Conservation (phyloP, 2,888 invertebrate genomes). For the Drosophila mulleri region DNA sequence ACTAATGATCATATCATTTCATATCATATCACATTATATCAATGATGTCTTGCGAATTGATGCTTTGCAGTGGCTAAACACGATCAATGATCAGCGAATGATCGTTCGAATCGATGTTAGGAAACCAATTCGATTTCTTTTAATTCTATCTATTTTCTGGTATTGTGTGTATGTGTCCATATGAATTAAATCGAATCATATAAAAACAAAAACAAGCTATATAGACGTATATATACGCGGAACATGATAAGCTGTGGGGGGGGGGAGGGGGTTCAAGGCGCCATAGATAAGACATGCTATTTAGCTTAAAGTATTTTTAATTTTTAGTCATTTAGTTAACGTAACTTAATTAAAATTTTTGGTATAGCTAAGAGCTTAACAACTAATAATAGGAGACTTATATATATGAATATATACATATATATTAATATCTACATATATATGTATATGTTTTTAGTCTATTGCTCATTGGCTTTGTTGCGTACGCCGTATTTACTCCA, state of each 20-base stretch:
- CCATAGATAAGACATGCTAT: conserved; percentile 30
- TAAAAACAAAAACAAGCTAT: neutral
- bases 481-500: conserved; percentile 95
- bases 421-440: neutral
- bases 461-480: conserved; percentile 63
- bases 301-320: neutral
- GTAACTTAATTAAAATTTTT: conserved; percentile 27
- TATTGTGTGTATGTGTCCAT: conserved; percentile 5
- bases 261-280: conserved; percentile 39
- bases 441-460: conserved; percentile 24
- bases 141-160: neutral
- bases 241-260: conserved; percentile 22
- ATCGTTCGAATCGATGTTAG: neutral
- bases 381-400: conserved; percentile 60
- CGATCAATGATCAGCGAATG: neutral
- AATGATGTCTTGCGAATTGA: neutral
- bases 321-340: conserved; percentile 11
- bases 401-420: neutral
- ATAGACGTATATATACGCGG: neutral
- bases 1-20: neutral
- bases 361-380: conserved; percentile 56
- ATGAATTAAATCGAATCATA: neutral
- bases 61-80: neutral
- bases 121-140: neutral
- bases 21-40: neutral